These are phyloP conservation scores for Microvelia longipes DNA, from an alignment of 1,140 invertebrate genomes.

Conservation along the genomic window DNA sequence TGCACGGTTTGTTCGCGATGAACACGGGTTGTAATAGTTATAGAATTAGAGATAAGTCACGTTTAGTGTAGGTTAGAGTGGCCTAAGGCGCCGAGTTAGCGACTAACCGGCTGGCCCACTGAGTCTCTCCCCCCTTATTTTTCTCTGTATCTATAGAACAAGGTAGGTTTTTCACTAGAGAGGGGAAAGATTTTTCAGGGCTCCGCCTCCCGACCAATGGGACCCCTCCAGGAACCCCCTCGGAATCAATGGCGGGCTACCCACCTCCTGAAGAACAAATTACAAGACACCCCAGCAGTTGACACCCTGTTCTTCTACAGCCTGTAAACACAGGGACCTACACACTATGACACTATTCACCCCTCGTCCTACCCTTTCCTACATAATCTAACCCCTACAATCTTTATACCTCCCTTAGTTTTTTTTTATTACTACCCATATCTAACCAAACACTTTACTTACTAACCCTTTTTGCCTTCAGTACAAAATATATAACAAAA, in stretches of 20 bases:
- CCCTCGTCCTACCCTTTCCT: constrained; percentile 10
- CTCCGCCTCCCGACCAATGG: constrained; percentile 8
- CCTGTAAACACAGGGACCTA: constrained; percentile 8
- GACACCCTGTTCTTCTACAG: constrained; percentile 5
- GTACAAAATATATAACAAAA: too few species aligned
- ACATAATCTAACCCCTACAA: constrained; percentile 7
- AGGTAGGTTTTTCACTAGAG: neutral
- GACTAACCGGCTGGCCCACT: neutral
- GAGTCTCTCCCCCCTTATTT: neutral
- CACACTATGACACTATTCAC: constrained; percentile 5
- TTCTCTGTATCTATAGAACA: neutral
- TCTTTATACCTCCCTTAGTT: neutral
- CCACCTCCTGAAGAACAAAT: neutral
- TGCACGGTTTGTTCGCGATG: too few species aligned
- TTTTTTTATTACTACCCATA: neutral
- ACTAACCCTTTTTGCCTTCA: too few species aligned
- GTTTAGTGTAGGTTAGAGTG: too few species aligned
- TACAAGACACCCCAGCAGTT: constrained; percentile 5
- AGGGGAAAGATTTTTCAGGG: neutral
- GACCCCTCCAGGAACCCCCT: neutral
- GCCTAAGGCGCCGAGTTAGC: neutral
- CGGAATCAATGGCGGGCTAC: neutral
- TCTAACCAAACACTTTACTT: neutral
- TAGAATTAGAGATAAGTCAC: too few species aligned
- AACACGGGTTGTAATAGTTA: too few species aligned